These are phyloP conservation scores for Platerodrilus igneus DNA, from an alignment of 2,888 invertebrate genomes.

Conservation along the genomic window DNA sequence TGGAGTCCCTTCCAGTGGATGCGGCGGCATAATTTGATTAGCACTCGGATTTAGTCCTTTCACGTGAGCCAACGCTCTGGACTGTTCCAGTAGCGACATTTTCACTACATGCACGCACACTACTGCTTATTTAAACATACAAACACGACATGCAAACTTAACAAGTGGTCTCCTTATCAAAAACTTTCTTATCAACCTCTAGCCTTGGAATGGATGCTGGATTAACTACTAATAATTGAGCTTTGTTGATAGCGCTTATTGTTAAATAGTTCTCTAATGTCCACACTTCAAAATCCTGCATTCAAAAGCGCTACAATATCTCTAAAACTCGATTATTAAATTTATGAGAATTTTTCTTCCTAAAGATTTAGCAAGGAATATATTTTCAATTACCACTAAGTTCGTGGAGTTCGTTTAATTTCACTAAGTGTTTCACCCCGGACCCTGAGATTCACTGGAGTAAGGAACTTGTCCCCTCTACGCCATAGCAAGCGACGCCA, in stretches of 20 bases:
- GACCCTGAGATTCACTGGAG: conserved; percentile 44
- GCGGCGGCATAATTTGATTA: conserved; percentile 44
- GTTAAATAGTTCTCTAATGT: too few relatives aligned
- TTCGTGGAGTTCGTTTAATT: conserved; percentile 44
- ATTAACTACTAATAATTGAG: too few relatives aligned
- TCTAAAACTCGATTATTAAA: too few relatives aligned
- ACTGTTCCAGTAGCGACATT: conserved; percentile 48
- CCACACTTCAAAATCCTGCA: too few relatives aligned
- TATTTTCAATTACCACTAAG: conserved; percentile 45
- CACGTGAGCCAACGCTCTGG: conserved; percentile 42
- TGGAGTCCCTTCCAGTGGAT: conserved; percentile 54
- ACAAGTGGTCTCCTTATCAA: conserved; percentile 17
- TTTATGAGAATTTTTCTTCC: too few relatives aligned
- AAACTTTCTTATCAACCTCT: conserved; percentile 19
- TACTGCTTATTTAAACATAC: conserved; percentile 15
- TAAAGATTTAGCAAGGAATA: conserved; percentile 34
- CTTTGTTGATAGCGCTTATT: conserved; percentile 19
- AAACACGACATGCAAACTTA: conserved; percentile 16
- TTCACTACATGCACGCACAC: conserved; percentile 25
- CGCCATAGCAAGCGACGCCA: conserved; percentile 44
- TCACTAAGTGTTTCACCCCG: conserved; percentile 45
- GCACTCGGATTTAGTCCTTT: conserved; percentile 43
- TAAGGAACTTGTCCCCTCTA: conserved; percentile 31
- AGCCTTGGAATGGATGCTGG: conserved; percentile 24
- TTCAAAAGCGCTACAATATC: too few relatives aligned